Evolutionary conservation across 2,113 vertebrate genomes (phyloP), one percentile per base, ranked within the genome.

Genomic region (Oncorhynchus keta): DNA sequence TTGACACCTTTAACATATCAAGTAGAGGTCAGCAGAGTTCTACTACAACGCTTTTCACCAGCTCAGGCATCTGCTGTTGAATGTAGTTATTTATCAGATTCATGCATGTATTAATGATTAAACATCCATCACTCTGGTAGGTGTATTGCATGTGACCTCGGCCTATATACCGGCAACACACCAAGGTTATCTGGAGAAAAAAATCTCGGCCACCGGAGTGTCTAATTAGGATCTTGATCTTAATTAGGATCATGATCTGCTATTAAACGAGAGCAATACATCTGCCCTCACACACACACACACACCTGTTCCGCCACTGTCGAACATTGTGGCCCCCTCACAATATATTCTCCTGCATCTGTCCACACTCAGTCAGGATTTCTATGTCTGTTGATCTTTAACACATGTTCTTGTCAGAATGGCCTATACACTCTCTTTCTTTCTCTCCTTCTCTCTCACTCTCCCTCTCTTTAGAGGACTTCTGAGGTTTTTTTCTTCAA

Each of bases 231-330:
- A 39, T 24, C 39, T 45, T 45, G 39, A 45, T 11, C 39, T 45
- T 45, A 45, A 45, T 68, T 55, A 13, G 9, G 2, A n/a, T 22
- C 9, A 30, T 75, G 74, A 75, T 75, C 45, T 18, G 13, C 14
- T 75, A 51, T 68, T 55, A 51, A 67, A 39, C 59, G 2, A 55
- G 28, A 51, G 20, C 66, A 76, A 75, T 57, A 67, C 39, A 45
- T 45, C 39, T 45, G 9, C 39, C 39, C 39, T 39, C 39, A 67
- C 24, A 30, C 26, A 30, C 26, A 28, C 28, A 65, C 62, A 11
- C 62, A 26, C 62, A 28, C 24, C 3, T 67, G 26, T 30, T 30
- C 65, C 26, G 18, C 16, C 65, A 30, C 28, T 30, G 65, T 24
- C 6, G 65, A 30, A 67, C 6, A 30, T 14, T 67, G 5, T 28